Percentiles rank a stretch among this genome's conserved stretches.
phyloP scores from a whole-genome alignment of 2,797 vertebrate genomes.

The Oreochromis grahami region DNA sequence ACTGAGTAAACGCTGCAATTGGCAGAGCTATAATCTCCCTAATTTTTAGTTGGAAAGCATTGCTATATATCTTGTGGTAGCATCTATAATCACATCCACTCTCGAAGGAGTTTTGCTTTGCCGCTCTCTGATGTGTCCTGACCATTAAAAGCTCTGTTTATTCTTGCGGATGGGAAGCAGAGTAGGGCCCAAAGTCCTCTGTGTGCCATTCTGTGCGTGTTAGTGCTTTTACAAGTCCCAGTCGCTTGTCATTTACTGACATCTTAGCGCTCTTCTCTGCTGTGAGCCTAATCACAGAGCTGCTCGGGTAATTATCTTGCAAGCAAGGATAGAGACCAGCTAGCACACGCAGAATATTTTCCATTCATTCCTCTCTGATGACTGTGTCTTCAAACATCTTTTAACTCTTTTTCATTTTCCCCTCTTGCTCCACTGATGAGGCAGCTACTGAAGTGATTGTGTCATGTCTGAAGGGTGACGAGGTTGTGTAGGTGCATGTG shows the following conservation, averaged over 20 bases:
- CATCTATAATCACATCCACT: neutral
- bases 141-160: neutral
- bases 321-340: neutral
- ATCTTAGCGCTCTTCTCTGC: constrained; percentile 4
- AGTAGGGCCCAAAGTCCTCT: neutral
- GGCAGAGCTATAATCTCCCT: neutral
- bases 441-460: constrained; percentile 25
- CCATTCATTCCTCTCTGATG: constrained; percentile 11
- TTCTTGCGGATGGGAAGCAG: neutral
- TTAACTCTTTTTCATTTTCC: constrained; percentile 13
- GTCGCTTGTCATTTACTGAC: constrained; percentile 12
- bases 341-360: neutral
- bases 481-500: neutral
- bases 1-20: neutral
- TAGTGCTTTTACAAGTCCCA: constrained; percentile 21
- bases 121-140: neutral
- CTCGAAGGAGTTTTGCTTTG: neutral
- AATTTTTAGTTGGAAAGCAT: neutral
- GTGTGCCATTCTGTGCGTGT: neutral
- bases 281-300: constrained; percentile 33
- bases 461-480: constrained; percentile 28
- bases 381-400: constrained; percentile 22
- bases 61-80: neutral
- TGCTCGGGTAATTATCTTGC: constrained; percentile 40
- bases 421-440: neutral